Evolutionary conservation across 92 coral and sea anemone genomes (phyloP), one percentile per base, ranked within the genome.

Genomic region (Zoanthus gigantus): DNA sequence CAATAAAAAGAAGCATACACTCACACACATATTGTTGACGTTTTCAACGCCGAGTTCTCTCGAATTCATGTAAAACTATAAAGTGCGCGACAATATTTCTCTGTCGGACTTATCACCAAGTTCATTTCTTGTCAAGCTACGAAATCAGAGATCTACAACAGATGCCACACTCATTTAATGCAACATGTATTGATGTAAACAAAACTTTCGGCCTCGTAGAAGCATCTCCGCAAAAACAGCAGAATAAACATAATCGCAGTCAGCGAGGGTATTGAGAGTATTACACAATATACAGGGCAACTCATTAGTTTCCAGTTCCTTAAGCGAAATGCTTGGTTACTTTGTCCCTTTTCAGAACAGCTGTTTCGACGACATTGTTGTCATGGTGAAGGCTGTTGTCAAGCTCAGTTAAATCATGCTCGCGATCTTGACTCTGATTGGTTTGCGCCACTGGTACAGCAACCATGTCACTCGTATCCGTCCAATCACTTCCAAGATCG

Each of bases 331-430:
- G 86, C 23, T 63, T 75, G 45, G 78, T 48, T 44, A 90, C 88
- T 31, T 86, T 82, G 72, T 98, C 91, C 82, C 97, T 89, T 90
- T 95, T 97, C 68, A 97, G 81, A 14, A 97, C 98, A 10, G 99
- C 95, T 63, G 95, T 98, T 77, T 96, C 99, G 78, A 95, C 91
- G 37, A 94, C 91, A 37, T 89, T 96, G 48, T 88, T 88, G 82
- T 82, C 77, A 44, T 77, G 86, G 23, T 56, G 56, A 67, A 76
- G 74, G 50, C 79, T 82, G 78, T 90, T 85, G 90, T 58, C 83
- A 30, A 86, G 89, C 80, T 68, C 86, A 15, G 76, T 66, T 71
- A 84, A 60, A 10, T 88, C 76, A 47, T 71, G 87, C 45, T 88
- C 79, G 1, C 69, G 92, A 10, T 88, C 87, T 63, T 86, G 90